Percentiles rank a stretch among this genome's conserved stretches.
phyloP scores from a whole-genome alignment of 2,888 invertebrate genomes.

The Scaptodrosophila latifasciaeformis region DNA sequence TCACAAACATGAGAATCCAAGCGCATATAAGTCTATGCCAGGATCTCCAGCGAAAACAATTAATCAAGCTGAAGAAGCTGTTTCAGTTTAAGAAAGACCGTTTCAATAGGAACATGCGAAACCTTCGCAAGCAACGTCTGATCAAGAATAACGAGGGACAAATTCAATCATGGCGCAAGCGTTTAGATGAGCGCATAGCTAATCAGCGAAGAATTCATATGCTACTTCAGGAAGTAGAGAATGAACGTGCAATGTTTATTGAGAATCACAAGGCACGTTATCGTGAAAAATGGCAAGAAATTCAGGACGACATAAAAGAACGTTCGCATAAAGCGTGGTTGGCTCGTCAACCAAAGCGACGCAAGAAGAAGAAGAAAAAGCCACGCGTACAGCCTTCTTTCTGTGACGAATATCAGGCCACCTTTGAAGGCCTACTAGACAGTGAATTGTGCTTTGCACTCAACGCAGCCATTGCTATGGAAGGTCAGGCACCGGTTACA shows the following conservation, averaged over 20 bases:
- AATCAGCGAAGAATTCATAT: constrained; percentile 52
- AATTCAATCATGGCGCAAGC: constrained; percentile 64
- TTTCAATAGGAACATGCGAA: constrained; percentile 53
- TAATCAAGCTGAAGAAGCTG: constrained; percentile 71
- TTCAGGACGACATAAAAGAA: constrained; percentile 49
- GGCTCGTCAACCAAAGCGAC: constrained; percentile 17
- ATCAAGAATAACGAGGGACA: constrained; percentile 48
- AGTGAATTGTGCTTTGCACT: constrained; percentile 67
- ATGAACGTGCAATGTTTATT: constrained; percentile 51
- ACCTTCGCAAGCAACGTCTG: constrained; percentile 35
- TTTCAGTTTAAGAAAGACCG: constrained; percentile 69
- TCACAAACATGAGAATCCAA: constrained; percentile 56
- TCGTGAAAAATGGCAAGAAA: constrained; percentile 49
- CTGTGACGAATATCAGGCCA: constrained; percentile 45
- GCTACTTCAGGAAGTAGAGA: constrained; percentile 33
- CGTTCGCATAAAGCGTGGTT: constrained; percentile 12
- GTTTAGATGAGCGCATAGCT: constrained; percentile 61
- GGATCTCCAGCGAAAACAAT: constrained; percentile 65
- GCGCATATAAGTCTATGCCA: constrained; percentile 50
- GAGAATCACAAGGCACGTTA: constrained; percentile 50
- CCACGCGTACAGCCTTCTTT: constrained; percentile 21
- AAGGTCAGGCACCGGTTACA: constrained; percentile 41
- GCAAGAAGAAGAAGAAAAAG: constrained; percentile 28
- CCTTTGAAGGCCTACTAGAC: constrained; percentile 60
- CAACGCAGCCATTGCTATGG: constrained; percentile 62